Evolutionary conservation across 1,140 invertebrate genomes (phyloP).

Genomic region (Spodoptera litura): DNA sequence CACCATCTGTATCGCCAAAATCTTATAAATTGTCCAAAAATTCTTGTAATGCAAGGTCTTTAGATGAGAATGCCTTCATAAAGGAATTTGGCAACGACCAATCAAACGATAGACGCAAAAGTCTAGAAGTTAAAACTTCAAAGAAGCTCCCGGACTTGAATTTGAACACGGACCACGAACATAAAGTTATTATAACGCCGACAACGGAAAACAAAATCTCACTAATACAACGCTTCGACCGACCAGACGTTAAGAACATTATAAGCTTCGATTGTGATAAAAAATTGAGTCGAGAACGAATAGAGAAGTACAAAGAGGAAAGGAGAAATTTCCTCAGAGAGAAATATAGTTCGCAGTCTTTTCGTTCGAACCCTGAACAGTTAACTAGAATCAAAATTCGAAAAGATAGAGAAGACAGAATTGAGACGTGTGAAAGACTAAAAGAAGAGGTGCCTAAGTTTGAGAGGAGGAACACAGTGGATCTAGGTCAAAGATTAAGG

Average conservation of each 20-base stretch:
- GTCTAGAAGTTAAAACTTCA: slow-evolving; percentile 84
- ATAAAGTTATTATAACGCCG: slow-evolving; percentile 82
- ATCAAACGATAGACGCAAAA: slow-evolving; percentile 81
- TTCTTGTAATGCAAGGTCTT: slow-evolving; percentile 89
- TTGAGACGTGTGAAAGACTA: slow-evolving; percentile 67
- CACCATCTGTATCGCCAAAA: slow-evolving; percentile 68
- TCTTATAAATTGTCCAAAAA: slow-evolving; percentile 86
- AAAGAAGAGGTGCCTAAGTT: slow-evolving; percentile 76
- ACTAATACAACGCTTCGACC: slow-evolving; percentile 85
- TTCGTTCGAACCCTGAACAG: slow-evolving; percentile 87
- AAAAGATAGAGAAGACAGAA: slow-evolving; percentile 71
- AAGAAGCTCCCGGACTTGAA: slow-evolving; percentile 87
- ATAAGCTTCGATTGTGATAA: slow-evolving; percentile 85
- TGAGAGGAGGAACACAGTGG: slow-evolving; percentile 82
- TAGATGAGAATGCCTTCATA: slow-evolving; percentile 90
- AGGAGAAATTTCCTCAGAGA: slow-evolving; percentile 94
- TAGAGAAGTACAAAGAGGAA: slow-evolving; percentile 97
- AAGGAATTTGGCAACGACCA: slow-evolving; percentile 87
- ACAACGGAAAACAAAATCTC: slow-evolving; percentile 88
- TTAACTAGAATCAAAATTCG: slow-evolving; percentile 76
- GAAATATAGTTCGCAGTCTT: slow-evolving; percentile 94
- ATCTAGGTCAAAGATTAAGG: slow-evolving; percentile 81
- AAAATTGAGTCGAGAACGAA: slow-evolving; percentile 90
- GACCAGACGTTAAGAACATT: slow-evolving; percentile 80
- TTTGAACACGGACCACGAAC: slow-evolving; percentile 74